Evolutionary conservation across 2,888 invertebrate genomes (phyloP), one percentile per base, ranked within the genome.

Genomic region (Rhagonycha fulva): DNA sequence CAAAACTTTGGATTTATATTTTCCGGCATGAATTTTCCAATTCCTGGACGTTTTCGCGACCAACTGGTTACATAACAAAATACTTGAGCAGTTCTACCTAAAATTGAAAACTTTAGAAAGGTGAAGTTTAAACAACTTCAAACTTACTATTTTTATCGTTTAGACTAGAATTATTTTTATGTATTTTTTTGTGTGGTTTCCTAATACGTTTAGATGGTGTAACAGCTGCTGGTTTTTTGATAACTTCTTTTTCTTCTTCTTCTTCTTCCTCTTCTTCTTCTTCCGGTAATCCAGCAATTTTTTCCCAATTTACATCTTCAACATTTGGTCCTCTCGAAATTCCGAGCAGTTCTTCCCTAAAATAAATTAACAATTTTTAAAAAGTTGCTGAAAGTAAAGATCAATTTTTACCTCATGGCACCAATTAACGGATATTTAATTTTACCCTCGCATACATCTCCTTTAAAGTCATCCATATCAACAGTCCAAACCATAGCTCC

Each of bases 401-500:
- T 1, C 0, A 14, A 10, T 12, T 24, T 19, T 81, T 85, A 93
- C 94, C 95, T 93, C 94, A 97, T 97, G 30, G 96, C 96, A 68
- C 95, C 94, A 83, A 97, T 96, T 60, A 97, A 89, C 0, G 97
- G 97, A 87, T 96, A 97, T 84, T 95, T 96, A 12, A 95, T 94
- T 76, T 95, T 93, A 10, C 94, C 94, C 0, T 94, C 95, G 82
- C 97, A 96, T 0, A 93, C 90, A 1, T 91, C 92, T 2, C 97
- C 97, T 71, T 93, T 94, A 86, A 97, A 97, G 87, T 97, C 97
- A 82, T 97, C 97, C 96, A 97, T 97, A 84, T 97, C 97, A 0
- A 97, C 91, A 0, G 96, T 96, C 98, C 97, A 98, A 0, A 97
- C 96, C 97, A 97, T 97, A 68, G 97, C 97, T 0, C 98, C 98